Evolutionary conservation across 1,140 invertebrate species (phyloP).

Genomic region (Akabosia matsudoensis): DNA sequence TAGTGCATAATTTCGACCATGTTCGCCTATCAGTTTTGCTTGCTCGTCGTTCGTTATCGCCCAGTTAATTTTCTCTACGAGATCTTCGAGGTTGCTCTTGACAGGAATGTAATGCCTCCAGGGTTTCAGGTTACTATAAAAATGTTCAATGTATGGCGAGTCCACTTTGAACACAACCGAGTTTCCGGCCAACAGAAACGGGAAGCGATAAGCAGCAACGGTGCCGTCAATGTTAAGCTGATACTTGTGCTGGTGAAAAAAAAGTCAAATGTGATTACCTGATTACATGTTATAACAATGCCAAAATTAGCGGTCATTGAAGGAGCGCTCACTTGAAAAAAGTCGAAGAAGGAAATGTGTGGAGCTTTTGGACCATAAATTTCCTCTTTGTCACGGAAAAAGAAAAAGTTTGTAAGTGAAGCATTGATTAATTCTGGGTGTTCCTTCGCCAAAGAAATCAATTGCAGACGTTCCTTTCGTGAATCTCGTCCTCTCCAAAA

Average conservation of each 20-base stretch:
- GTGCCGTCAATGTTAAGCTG: constrained; percentile 93
- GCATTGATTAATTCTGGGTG: constrained; percentile 83
- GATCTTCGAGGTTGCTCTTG: constrained; percentile 72
- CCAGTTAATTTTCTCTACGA: constrained; percentile 76
- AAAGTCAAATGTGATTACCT: constrained; percentile 37
- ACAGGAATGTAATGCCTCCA: constrained; percentile 81
- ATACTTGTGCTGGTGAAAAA: constrained; percentile 84
- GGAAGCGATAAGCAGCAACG: constrained; percentile 90
- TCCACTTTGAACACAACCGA: constrained; percentile 87
- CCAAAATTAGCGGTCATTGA: no score
- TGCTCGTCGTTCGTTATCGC: constrained; percentile 71
- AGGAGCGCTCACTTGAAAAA: constrained; percentile 77
- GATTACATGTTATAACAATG: constrained; percentile 18
- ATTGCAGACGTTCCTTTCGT: constrained; percentile 71
- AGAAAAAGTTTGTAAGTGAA: constrained; percentile 94
- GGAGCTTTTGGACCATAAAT: constrained; percentile 79
- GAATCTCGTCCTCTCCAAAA: constrained; percentile 94
- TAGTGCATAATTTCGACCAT: constrained; percentile 70
- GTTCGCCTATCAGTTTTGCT: constrained; percentile 66
- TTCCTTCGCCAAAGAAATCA: constrained; percentile 73
- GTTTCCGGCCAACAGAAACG: constrained; percentile 83
- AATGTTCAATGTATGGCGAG: constrained; percentile 91
- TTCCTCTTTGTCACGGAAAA: constrained; percentile 79
- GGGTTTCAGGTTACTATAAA: constrained; percentile 74
- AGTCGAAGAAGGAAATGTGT: constrained; percentile 87